phyloP scores from a whole-genome alignment of 2,797 vertebrate species.

The Halcyon smyrnensis region DNA sequence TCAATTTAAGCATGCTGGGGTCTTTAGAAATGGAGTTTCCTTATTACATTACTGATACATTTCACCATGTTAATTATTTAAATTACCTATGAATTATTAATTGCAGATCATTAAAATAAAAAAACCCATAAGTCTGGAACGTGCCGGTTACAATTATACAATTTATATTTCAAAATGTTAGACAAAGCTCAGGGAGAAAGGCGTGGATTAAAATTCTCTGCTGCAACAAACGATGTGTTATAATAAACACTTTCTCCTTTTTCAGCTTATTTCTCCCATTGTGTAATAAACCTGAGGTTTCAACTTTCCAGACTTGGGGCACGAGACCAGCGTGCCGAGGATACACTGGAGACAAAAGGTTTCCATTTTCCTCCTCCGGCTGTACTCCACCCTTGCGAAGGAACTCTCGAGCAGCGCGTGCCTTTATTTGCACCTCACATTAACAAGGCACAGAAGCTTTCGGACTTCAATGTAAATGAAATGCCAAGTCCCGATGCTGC shows the following conservation, averaged over 20 bases:
- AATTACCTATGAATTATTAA: slow-evolving; percentile 68
- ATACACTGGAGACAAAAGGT: slow-evolving; percentile 81
- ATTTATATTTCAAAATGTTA: neutral
- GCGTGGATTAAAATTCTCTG: neutral
- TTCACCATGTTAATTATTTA: slow-evolving; percentile 67
- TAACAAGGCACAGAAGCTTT: slow-evolving; percentile 52
- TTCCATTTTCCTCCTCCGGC: slow-evolving; percentile 76
- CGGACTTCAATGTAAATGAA: slow-evolving; percentile 52
- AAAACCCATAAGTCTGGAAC: neutral
- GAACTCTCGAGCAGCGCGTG: slow-evolving; percentile 57
- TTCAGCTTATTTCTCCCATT: slow-evolving; percentile 9
- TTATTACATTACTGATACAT: slow-evolving; percentile 31
- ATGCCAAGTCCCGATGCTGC: slow-evolving; percentile 62
- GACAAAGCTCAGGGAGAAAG: neutral
- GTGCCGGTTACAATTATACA: neutral
- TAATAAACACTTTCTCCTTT: neutral
- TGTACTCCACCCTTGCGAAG: slow-evolving; percentile 70
- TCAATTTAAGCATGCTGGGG: neutral
- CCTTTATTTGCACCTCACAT: slow-evolving; percentile 56
- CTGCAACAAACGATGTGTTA: neutral
- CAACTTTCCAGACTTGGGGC: slow-evolving; percentile 59
- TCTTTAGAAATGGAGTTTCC: slow-evolving; percentile 42
- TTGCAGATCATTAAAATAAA: slow-evolving; percentile 14
- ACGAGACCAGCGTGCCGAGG: slow-evolving; percentile 1
- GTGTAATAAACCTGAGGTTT: slow-evolving; percentile 25